phyloP scores from a whole-genome alignment of 92 coral and sea anemone genomes.

The Desmophyllum pertusum region DNA sequence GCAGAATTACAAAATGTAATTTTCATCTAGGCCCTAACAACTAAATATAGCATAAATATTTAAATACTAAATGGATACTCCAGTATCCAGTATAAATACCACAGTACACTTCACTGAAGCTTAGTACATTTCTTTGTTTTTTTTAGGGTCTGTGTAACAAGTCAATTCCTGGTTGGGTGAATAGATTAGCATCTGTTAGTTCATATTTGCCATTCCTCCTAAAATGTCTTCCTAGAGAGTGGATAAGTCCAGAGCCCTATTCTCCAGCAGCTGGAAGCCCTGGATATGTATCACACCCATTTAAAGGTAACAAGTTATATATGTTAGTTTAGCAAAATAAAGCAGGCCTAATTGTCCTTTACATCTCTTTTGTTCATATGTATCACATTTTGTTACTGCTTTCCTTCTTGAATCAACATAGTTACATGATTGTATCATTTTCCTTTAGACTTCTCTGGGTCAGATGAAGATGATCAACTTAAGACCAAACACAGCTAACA shows the following conservation, averaged over 20 bases:
- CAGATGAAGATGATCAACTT: conserved; percentile 21
- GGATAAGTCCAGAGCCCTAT: conserved; percentile 94
- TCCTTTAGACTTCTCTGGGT: conserved; percentile 31
- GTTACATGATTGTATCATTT: not conserved
- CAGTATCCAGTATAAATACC: too few relatives aligned
- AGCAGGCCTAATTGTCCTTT: too few relatives aligned
- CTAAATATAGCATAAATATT: too few relatives aligned
- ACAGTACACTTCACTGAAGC: too few relatives aligned
- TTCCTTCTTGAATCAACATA: not conserved
- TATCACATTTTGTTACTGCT: not conserved
- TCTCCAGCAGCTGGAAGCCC: conserved; percentile 64
- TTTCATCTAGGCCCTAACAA: too few relatives aligned
- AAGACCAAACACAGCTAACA: conserved; percentile 37
- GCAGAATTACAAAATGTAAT: too few relatives aligned
- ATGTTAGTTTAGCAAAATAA: too few relatives aligned
- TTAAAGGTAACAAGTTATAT: conserved; percentile 49
- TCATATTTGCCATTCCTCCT: conserved; percentile 90
- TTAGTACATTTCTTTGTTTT: not conserved
- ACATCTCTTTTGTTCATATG: not conserved
- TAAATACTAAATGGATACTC: too few relatives aligned
- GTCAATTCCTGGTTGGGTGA: conserved; percentile 94
- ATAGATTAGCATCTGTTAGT: conserved; percentile 91
- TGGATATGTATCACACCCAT: conserved; percentile 57
- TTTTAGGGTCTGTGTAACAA: conserved; percentile 85
- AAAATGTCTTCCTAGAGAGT: conserved; percentile 91